These are phyloP conservation scores for Drosophila mojavensis DNA, from an alignment of 1,140 invertebrate species.

Conservation along the genomic window DNA sequence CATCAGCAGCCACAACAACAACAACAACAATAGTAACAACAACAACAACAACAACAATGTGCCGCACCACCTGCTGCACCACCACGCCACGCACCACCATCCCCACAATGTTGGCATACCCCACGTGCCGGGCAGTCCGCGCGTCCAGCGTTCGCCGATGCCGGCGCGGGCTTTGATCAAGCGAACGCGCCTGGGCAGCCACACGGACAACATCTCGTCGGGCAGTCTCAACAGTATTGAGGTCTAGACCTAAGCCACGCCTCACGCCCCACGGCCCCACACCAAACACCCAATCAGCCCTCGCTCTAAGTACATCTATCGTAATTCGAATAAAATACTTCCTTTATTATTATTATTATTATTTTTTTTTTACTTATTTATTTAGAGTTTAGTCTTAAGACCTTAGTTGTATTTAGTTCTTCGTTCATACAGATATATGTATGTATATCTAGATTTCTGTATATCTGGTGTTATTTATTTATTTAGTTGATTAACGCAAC, in stretches of 20 bases:
- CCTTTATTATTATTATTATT: neutral
- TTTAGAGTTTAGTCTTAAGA: neutral
- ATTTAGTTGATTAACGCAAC: constrained; percentile 12
- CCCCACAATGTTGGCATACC: constrained; percentile 68
- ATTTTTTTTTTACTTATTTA: constrained; percentile 4
- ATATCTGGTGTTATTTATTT: constrained; percentile 48
- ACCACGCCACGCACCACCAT: constrained; percentile 16
- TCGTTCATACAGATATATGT: neutral
- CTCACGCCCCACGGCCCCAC: neutral
- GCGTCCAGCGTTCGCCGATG: constrained; percentile 81
- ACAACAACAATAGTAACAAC: constrained; percentile 45
- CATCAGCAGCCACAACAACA: constrained; percentile 49
- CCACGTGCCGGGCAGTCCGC: constrained; percentile 80
- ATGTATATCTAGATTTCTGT: neutral
- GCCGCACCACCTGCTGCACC: constrained; percentile 51
- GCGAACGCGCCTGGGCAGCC: constrained; percentile 78
- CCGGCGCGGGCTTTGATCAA: constrained; percentile 77
- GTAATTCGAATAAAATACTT: neutral
- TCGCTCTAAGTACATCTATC: neutral
- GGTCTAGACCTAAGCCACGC: constrained; percentile 51
- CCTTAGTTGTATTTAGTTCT: neutral
- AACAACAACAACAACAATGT: constrained; percentile 64
- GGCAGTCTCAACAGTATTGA: constrained; percentile 84
- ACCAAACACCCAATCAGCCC: neutral
- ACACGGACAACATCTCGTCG: constrained; percentile 83